These are phyloP conservation scores for Portevinia maculata DNA, from an alignment of 2,888 invertebrate species.

Conservation along the genomic window DNA sequence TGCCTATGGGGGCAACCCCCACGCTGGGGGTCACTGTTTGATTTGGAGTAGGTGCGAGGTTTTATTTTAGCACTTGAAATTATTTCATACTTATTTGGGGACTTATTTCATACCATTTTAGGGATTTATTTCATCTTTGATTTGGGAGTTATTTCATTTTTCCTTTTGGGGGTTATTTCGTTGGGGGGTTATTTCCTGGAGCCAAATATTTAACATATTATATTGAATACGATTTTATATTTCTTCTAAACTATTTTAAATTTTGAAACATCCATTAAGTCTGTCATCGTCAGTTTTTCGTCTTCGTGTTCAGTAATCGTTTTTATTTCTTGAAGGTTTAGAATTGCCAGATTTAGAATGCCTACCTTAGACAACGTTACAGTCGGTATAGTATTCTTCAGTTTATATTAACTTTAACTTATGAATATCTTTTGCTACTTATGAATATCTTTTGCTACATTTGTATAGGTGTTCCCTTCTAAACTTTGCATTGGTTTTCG, in stretches of 20 bases:
- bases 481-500: constrained; percentile 1
- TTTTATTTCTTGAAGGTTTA: constrained; percentile 6
- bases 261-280: constrained; percentile 17
- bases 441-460: too few species aligned
- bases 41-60: too few species aligned
- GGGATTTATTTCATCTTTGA: too few species aligned
- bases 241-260: constrained; percentile 26
- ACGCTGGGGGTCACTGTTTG: too few species aligned
- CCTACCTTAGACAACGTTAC: constrained; percentile 5
- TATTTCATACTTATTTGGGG: too few species aligned
- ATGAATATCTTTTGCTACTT: neutral
- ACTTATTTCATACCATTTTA: too few species aligned
- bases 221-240: neutral
- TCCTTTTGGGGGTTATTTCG: too few species aligned
- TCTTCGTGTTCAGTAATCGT: constrained; percentile 7
- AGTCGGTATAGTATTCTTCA: constrained; percentile 6
- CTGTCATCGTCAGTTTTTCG: neutral
- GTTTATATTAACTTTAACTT: constrained; percentile 9
- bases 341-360: neutral
- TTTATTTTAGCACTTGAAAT: too few species aligned
- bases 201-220: too few species aligned
- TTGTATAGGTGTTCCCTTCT: neutral
- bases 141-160: too few species aligned
- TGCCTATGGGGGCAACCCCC: too few species aligned
- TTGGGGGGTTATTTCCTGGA: too few species aligned